Evolutionary conservation across 2,797 vertebrate species (phyloP).

Genomic region (Smutsia gigantea): DNA sequence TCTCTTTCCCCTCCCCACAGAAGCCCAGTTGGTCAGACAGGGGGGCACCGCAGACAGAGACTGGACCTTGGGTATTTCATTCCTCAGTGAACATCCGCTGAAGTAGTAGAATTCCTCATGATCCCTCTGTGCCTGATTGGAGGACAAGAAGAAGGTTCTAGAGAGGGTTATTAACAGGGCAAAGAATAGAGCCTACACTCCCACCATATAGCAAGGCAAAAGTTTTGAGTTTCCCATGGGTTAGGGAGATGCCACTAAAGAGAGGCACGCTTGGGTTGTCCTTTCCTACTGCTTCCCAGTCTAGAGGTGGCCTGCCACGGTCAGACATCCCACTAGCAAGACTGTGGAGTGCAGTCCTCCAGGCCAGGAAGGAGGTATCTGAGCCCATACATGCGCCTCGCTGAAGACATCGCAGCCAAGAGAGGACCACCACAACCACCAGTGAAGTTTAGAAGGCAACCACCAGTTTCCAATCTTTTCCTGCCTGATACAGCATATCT

Average conservation of each 20-base stretch:
- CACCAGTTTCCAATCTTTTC: not conserved
- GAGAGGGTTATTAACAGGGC: not conserved
- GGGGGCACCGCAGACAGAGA: no score
- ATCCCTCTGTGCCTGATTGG: not conserved
- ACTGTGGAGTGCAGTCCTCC: no score
- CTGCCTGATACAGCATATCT: not conserved
- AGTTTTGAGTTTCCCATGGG: not conserved
- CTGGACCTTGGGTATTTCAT: no score
- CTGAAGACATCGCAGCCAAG: not conserved
- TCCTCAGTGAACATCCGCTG: not conserved
- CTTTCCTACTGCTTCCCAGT: not conserved
- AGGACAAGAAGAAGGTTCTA: not conserved
- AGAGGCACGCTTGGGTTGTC: not conserved
- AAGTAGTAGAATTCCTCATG: not conserved
- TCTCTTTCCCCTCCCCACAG: not conserved
- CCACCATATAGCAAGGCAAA: not conserved
- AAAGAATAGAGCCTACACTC: not conserved
- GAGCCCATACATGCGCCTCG: rapidly evolving
- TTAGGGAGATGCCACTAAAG: not conserved
- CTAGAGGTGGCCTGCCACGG: not conserved
- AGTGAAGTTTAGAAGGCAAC: not conserved
- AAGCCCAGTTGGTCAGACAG: not conserved
- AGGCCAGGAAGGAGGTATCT: no score
- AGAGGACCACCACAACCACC: not conserved
- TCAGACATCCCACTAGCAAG: not conserved